Conservation (phyloP, 2,113 vertebrate genomes). For the Eubucco bourcierii region DNA sequence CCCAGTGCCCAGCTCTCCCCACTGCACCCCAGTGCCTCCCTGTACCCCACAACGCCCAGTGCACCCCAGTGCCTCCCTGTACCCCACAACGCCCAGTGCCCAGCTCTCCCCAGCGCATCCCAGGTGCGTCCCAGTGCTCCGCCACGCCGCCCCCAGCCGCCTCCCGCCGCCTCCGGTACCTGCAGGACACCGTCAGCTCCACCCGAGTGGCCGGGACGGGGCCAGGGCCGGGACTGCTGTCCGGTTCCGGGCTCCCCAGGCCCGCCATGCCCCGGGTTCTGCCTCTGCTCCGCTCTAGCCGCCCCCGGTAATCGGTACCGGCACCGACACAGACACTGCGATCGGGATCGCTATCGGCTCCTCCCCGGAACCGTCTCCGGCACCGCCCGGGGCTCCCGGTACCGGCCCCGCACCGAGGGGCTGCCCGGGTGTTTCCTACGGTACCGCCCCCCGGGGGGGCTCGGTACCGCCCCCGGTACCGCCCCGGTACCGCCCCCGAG, state of each 20-base stretch:
- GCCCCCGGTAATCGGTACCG: background rate
- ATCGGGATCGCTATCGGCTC: background rate
- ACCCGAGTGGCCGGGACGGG: conserved; percentile 93
- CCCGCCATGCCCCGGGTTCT: conserved; percentile 82
- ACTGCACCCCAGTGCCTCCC: background rate
- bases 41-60: background rate
- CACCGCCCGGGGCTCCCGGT: background rate
- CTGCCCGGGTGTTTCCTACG: background rate
- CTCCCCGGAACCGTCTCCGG: background rate
- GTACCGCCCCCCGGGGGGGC: background rate
- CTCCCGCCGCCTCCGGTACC: conserved; percentile 59
- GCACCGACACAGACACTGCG: background rate
- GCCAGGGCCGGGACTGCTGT: conserved; percentile 81
- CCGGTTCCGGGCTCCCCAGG: conserved; percentile 86
- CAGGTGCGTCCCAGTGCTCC: background rate
- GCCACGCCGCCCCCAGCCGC: background rate
- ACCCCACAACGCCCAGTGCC: background rate
- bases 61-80: background rate
- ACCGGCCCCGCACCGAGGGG: background rate
- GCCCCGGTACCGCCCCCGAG: background rate
- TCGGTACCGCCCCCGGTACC: background rate
- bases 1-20: background rate
- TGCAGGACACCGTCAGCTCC: conserved; percentile 94
- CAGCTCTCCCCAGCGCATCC: background rate
- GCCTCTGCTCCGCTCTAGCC: background rate